Base-by-base conservation (phyloP, 2,888 invertebrate species). In the Pogonocherus hispidulus region DNA sequence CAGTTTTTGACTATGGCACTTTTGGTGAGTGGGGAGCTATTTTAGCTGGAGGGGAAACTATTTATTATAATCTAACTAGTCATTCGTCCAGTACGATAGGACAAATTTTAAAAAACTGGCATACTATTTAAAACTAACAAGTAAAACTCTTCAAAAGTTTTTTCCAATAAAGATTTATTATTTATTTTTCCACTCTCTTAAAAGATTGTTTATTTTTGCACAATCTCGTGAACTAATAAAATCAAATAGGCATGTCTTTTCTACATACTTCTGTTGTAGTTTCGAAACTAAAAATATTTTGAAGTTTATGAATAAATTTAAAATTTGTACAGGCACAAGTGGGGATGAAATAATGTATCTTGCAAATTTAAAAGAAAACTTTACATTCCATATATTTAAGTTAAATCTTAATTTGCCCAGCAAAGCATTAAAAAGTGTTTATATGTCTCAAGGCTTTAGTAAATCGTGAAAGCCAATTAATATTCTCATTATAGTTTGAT, bases 21-120 rank as follows among this genome's bases (percentile, higher is more conserved):
- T 88, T 86, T 75, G 87, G 87, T 6, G 84, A 86, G 59, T 88
- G 87, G 87, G 87, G 87, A 3, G 87, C 87, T 22, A 86, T 87
- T 68, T 77, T 87, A 64, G 86, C 87, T 23, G 87, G 86, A 3
- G 87, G 87, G 9, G 87, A 88, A 73, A 86, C 87, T 3, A 78
- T 87, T 57, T 84, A 84, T 69, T 86, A 86, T 76, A 86, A 86
- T 71, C 77, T 87, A 54, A 84, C 82, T 32, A 80, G 82, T 52
- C 85, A 86, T 77, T 84, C 86, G 22, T 83, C 86, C 18, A 78
- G 81, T 65, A 80, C 84, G 66, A 80, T 87, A 32, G 85, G 85
- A 16, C 83, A 85, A 72, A 79, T 87, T 63, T 75, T 87, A 76
- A 85, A 85, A 65, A 84, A 86, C 75, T 87, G 87, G 87, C 27